Evolutionary conservation across 2,797 vertebrate genomes (phyloP), one percentile per base, ranked within the genome.

Genomic region (Argya squamiceps): DNA sequence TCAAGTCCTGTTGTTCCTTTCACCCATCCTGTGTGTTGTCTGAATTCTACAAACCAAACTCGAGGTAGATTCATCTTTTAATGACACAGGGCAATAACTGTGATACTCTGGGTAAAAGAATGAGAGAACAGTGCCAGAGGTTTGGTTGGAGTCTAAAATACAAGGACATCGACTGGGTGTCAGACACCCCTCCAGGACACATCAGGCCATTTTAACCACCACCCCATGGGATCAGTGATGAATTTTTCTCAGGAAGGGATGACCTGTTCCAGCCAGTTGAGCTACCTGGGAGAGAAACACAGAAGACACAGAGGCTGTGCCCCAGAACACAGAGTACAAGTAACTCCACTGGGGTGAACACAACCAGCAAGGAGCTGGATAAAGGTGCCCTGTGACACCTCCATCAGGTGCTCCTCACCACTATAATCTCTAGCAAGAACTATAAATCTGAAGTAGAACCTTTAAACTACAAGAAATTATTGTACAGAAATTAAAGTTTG

Each of bases 1-100:
- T 58, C 30, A 52, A 70, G 64, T 27, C 30, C 30, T 55, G 27
- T 2, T n/a, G 23, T 21, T 60, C 39, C 53, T 68, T 60, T 50
- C 7, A 36, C 32, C 78, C 19, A 43, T 7, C 20, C 22, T 2
- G 0, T 12, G 27, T 6, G 16, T 6, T 44, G 29, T 10, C 67
- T 29, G 58, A 73, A 36, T 34, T 68, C 34, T 49, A 62, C 56
- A 47, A 71, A 27, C 16, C 69, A 86, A 64, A 68, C 11, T 39
- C 21, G 43, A 81, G 26, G 11, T 27, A 18, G 20, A 43, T 53
- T 69, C 29, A 46, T 34, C 41, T 63, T 41, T 69, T 69, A 41
- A 62, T 47, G 37, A 59, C 3, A 34, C 49, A 74, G 30, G 68
- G 32, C 24, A 29, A 26, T n/a, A 75, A 62, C 6, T 62, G 81